These are phyloP conservation scores for Drosophila barbarae DNA, from an alignment of 2,888 invertebrate species.

Conservation along the genomic window DNA sequence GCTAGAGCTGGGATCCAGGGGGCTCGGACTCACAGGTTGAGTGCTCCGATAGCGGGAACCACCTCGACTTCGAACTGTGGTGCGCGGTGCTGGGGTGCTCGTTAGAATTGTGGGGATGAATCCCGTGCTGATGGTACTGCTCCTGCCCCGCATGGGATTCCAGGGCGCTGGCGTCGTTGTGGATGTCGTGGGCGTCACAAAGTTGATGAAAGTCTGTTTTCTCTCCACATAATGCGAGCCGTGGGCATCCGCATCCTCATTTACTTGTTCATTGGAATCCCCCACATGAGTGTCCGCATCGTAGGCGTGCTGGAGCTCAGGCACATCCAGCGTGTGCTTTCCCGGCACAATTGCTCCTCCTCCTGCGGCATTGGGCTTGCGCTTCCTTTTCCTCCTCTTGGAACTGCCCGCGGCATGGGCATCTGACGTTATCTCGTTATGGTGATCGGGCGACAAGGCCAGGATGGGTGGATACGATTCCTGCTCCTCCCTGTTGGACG, in stretches of 20 bases:
- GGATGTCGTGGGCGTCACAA: conserved; percentile 30
- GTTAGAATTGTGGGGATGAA: conserved; percentile 55
- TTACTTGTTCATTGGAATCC: conserved; percentile 55
- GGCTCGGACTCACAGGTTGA: conserved; percentile 20
- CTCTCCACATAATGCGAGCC: conserved; percentile 65
- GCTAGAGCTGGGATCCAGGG: conserved; percentile 43
- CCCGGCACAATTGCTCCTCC: conserved; percentile 46
- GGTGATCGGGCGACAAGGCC: conserved; percentile 20
- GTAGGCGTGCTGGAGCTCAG: conserved; percentile 77
- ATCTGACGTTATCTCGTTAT: conserved; percentile 46
- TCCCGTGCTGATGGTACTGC: conserved; percentile 46
- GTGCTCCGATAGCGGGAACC: conserved; percentile 44
- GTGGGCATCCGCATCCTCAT: conserved; percentile 64
- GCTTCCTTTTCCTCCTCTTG: conserved; percentile 48
- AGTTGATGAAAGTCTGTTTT: conserved; percentile 46
- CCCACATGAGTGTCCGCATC: conserved; percentile 55
- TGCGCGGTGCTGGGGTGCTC: conserved; percentile 33
- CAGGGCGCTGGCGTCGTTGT: conserved; percentile 56
- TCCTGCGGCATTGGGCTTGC: conserved; percentile 46
- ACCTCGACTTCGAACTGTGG: conserved; percentile 40
- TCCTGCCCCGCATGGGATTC: conserved; percentile 72
- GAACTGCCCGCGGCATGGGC: conserved; percentile 52
- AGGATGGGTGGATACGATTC: conserved; percentile 75
- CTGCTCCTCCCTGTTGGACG: conserved; percentile 66
- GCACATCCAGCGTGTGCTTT: conserved; percentile 75